Percentiles rank a stretch among this genome's conserved stretches.
Conservation (phyloP, 2,797 vertebrate species). For the Martes flavigula region DNA sequence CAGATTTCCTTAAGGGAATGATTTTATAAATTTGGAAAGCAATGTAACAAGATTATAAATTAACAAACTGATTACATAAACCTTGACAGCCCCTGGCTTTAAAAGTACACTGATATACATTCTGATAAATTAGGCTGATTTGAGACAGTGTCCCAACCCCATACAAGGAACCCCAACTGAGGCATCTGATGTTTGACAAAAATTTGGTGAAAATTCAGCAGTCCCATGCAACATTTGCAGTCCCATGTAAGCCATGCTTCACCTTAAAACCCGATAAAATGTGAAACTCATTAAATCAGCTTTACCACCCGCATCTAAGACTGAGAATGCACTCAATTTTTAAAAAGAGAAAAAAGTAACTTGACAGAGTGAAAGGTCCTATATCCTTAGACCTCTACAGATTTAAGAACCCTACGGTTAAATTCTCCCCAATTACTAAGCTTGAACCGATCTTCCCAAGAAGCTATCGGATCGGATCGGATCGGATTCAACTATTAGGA, state of each 20-base stretch:
- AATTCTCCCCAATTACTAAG: neutral
- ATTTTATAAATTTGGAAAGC: conserved; percentile 73
- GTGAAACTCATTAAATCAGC: neutral
- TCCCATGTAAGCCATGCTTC: neutral
- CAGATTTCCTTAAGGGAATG: conserved; percentile 76
- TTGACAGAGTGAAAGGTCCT: neutral
- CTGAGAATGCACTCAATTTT: neutral
- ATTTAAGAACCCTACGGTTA: neutral
- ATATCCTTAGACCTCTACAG: neutral
- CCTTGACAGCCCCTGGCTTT: conserved; percentile 40
- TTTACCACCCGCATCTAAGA: neutral
- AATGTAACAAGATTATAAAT: conserved; percentile 72
- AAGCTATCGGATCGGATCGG: neutral
- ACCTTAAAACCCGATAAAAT: neutral
- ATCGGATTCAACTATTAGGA: neutral
- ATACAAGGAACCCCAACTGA: neutral
- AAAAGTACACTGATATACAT: neutral
- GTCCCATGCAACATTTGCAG: too few relatives aligned
- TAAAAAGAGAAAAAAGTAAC: neutral
- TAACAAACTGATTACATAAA: conserved; percentile 74
- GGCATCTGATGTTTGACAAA: neutral
- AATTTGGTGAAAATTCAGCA: conserved; percentile 29
- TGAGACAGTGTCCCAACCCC: neutral
- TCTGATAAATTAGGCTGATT: conserved; percentile 2
- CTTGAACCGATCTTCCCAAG: neutral